Evolutionary conservation across 2,888 invertebrate genomes (phyloP), one percentile per base, ranked within the genome.

Genomic region (Gasteruption jaculator): DNA sequence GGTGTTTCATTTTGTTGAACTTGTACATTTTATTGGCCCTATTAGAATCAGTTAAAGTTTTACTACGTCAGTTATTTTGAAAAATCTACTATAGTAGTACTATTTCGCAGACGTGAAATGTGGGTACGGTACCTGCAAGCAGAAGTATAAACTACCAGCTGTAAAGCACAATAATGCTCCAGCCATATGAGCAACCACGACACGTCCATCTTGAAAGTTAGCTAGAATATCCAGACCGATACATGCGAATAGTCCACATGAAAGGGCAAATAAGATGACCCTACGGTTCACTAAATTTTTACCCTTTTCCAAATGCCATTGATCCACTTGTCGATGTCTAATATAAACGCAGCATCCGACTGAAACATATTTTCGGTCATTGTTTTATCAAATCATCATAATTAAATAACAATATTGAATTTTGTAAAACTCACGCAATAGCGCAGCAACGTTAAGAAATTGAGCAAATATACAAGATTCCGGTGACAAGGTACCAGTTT

Each of bases 401-500:
- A n/a, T n/a, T 20, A 32, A 20, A 34, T 31, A 21, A n/a, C 5
- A 26, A 31, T 27, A 18, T 10, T 20, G 38, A 46, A 10, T 45
- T 4, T 27, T 6, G 12, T 16, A 40, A 21, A 10, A 66, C 73
- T 71, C 68, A 76, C 76, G 58, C 22, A 76, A 55, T 32, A 77
- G 61, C 16, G 78, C 75, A 10, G 74, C 71, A 16, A 82, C 64
- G 58, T 81, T 82, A 8, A 82, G 63, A 32, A 77, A 68, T 58
- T 79, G 77, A 7, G 77, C 75, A 65, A 83, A 83, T 48, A 80
- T 72, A 60, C 81, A 81, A 51, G 79, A 79, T 61, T 82, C 82
- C 7, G 82, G 81, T 5, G 76, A 71, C 40, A 73, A 60, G 1
- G 80, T 73, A 10, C 81, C 82, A 8, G 79, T 78, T 56, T 75